phyloP scores from a whole-genome alignment of 1,140 invertebrate species.

The Scaptodrosophila lebanonensis region DNA sequence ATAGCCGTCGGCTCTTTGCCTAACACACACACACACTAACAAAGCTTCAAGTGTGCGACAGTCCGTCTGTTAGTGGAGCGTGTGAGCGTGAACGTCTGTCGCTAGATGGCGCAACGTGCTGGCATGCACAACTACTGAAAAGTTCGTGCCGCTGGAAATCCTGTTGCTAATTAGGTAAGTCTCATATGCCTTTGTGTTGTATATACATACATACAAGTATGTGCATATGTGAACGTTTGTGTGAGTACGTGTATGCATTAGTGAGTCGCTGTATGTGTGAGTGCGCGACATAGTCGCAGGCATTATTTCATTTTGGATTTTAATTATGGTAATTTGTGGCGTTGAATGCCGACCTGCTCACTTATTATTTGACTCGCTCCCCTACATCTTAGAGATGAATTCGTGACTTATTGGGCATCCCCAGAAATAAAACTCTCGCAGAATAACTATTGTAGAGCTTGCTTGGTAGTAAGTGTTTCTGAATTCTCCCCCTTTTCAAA shows the following conservation, averaged over 20 bases:
- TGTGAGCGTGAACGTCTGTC: no score
- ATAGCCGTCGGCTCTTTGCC: slow-evolving; percentile 1
- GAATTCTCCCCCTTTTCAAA: no score
- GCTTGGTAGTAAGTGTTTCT: no score
- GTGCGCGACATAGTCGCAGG: slow-evolving; percentile 10
- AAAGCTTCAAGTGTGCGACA: slow-evolving; percentile 16
- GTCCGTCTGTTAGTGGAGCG: slow-evolving; percentile 26
- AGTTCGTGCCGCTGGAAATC: slow-evolving; percentile 53
- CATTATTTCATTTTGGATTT: slow-evolving; percentile 53
- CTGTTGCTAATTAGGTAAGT: slow-evolving; percentile 67
- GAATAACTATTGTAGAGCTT: no score
- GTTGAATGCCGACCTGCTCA: background rate
- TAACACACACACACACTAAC: no score
- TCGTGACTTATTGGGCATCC: no score
- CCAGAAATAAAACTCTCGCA: no score
- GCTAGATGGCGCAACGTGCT: no score
- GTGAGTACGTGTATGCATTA: background rate
- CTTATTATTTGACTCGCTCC: no score
- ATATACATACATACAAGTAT: slow-evolving; percentile 1
- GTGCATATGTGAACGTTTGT: background rate
- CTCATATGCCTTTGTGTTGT: slow-evolving; percentile 1
- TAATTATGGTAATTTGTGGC: slow-evolving; percentile 56
- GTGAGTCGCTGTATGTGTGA: slow-evolving; percentile 3
- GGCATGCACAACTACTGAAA: slow-evolving; percentile 5
- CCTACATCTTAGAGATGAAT: no score